phyloP scores from a whole-genome alignment of 2,797 vertebrate species.

The Argya squamiceps region DNA sequence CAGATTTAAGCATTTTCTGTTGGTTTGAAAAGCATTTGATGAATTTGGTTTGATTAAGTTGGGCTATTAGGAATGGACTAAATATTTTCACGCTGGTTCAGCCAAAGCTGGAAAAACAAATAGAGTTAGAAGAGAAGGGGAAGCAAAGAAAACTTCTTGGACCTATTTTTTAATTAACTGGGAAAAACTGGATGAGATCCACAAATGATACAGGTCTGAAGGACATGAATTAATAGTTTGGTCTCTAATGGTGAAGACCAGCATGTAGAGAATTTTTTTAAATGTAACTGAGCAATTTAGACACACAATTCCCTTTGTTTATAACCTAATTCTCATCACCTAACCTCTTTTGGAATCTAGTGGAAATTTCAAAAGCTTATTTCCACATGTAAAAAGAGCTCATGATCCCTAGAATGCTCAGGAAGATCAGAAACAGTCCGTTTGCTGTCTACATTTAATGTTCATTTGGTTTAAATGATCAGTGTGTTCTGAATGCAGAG shows the following conservation, averaged over 20 bases:
- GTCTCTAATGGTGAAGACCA: not conserved
- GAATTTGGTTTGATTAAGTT: not conserved
- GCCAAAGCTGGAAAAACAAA: not conserved
- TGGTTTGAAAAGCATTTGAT: not conserved
- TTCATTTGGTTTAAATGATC: not conserved
- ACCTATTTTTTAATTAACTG: not conserved
- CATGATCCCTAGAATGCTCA: not conserved
- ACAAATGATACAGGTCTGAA: not conserved
- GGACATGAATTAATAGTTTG: not conserved
- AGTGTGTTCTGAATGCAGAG: not conserved
- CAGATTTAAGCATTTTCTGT: not conserved
- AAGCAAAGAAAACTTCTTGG: not conserved
- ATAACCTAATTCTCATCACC: not conserved
- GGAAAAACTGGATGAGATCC: not conserved
- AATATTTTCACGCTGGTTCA: not conserved
- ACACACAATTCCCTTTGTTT: not conserved
- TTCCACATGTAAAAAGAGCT: not conserved
- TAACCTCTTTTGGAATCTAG: not conserved
- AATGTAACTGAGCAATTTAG: not conserved
- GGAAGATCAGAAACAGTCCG: not conserved
- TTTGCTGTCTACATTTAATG: not conserved
- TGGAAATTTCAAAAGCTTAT: not conserved
- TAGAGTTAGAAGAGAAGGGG: not conserved
- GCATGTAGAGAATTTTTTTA: not conserved
- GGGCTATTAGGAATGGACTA: not conserved